Evolutionary conservation across 1,140 invertebrate genomes (phyloP).

Genomic region (Drosophila subpulchrella): DNA sequence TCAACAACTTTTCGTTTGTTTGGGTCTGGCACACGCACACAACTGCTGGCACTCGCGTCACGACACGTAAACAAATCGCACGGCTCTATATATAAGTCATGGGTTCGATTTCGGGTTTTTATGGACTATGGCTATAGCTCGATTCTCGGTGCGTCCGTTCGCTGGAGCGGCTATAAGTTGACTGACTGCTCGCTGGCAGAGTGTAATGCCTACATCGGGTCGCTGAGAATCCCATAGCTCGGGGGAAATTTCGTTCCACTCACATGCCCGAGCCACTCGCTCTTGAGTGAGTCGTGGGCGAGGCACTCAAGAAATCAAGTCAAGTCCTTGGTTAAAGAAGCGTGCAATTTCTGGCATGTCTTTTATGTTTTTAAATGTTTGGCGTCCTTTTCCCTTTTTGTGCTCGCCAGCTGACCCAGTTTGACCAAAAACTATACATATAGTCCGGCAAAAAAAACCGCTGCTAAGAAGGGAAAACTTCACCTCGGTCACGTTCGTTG

Average conservation of each 20-base stretch:
- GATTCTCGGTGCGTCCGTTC: constrained; percentile 63
- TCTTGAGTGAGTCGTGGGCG: constrained; percentile 20
- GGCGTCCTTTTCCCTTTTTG: constrained; percentile 32
- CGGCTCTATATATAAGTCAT: constrained; percentile 58
- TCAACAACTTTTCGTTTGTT: constrained; percentile 13
- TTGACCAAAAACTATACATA: constrained; percentile 34
- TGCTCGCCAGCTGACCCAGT: constrained; percentile 62
- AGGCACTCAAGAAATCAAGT: constrained; percentile 27
- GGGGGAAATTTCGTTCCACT: constrained; percentile 29
- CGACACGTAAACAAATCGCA: constrained; percentile 67
- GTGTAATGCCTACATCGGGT: constrained; percentile 30
- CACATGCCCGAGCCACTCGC: constrained; percentile 1
- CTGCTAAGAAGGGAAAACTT: constrained; percentile 49
- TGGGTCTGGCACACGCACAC: constrained; percentile 30
- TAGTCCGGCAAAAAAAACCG: neutral
- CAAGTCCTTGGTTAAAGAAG: constrained; percentile 60
- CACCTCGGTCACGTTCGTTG: constrained; percentile 69
- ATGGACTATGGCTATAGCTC: constrained; percentile 18
- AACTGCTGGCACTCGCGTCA: constrained; percentile 53
- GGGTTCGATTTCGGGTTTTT: constrained; percentile 39
- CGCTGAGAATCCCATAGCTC: constrained; percentile 13
- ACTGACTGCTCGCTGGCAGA: constrained; percentile 52
- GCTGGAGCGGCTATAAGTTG: constrained; percentile 59
- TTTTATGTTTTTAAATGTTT: constrained; percentile 66
- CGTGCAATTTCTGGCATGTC: constrained; percentile 56